phyloP scores from a whole-genome alignment of 2,888 invertebrate genomes.

The Aromia moschata region DNA sequence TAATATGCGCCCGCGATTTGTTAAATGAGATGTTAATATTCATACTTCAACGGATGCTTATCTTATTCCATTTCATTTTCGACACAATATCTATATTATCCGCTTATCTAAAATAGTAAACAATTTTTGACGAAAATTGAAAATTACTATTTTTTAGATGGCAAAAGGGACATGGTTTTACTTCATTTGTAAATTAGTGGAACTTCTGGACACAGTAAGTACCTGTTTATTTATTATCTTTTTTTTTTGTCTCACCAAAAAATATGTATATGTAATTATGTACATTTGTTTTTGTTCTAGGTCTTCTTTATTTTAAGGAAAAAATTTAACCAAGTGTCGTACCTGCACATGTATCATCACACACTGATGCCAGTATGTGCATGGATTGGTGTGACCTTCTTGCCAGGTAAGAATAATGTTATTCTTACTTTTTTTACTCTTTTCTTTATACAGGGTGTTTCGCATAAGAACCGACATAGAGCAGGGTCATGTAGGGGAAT shows the following conservation, averaged over 20 bases:
- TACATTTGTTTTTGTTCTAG: conserved; percentile 37
- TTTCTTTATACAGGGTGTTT: too few species aligned
- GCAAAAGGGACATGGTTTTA: conserved; percentile 63
- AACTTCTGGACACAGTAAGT: conserved; percentile 67
- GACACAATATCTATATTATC: too few species aligned
- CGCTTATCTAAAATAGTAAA: too few species aligned
- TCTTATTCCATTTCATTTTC: too few species aligned
- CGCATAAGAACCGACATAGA: too few species aligned
- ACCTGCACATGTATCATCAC: conserved; percentile 76
- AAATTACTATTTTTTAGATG: conserved; percentile 46
- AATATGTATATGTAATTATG: conserved; percentile 7
- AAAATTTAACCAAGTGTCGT: conserved; percentile 73
- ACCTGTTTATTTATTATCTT: not conserved
- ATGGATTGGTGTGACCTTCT: conserved; percentile 66
- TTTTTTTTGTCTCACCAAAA: not conserved
- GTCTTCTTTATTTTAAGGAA: conserved; percentile 75
- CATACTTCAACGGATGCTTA: too few species aligned
- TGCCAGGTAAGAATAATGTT: conserved; percentile 66
- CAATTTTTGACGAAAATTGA: too few species aligned
- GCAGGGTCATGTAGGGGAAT: too few species aligned
- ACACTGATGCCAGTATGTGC: conserved; percentile 67
- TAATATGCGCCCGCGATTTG: too few species aligned
- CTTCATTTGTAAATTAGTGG: conserved; percentile 67
- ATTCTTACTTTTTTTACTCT: too few species aligned
- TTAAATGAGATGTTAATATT: too few species aligned